Conservation (phyloP, 64 coral and sea anemone genomes). For the Stichodactyla mertensii region DNA sequence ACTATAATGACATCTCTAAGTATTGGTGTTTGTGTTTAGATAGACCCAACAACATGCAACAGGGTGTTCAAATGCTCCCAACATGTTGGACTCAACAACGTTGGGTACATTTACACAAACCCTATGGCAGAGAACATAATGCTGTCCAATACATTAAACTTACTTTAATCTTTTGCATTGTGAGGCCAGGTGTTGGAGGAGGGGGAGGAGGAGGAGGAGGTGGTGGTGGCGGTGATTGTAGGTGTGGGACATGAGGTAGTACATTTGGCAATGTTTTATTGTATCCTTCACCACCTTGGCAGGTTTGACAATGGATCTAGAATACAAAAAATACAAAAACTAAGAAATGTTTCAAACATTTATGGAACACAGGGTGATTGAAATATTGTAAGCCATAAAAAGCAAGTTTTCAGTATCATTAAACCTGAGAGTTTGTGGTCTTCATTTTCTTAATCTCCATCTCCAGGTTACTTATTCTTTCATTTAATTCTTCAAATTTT, state of each 20-base stretch:
- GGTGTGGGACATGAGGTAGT: background rate
- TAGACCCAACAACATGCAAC: too few species aligned
- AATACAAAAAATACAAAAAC: background rate
- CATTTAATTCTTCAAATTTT: constrained; percentile 20
- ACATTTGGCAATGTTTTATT: background rate
- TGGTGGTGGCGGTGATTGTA: constrained; percentile 32
- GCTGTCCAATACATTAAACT: background rate
- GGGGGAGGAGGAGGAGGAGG: background rate
- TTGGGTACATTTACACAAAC: too few species aligned
- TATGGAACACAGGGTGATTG: too few species aligned
- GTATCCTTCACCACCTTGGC: background rate
- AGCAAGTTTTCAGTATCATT: background rate
- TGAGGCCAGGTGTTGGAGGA: background rate
- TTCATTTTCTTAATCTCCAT: constrained; percentile 44
- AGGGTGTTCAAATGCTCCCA: too few species aligned
- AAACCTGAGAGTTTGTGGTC: constrained; percentile 5
- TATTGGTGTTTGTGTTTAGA: too few species aligned
- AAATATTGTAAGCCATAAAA: too few species aligned
- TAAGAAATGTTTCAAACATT: background rate
- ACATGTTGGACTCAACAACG: too few species aligned
- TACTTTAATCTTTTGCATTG: background rate
- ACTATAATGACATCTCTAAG: too few species aligned
- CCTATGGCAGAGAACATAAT: background rate
- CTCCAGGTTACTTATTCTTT: constrained; percentile 31
- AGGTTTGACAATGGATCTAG: background rate